A percentile compares a stretch with the other conserved stretches of the same genome.
Evolutionary conservation across 2,888 invertebrate species (phyloP).

Genomic region (Conistra vaccinii): DNA sequence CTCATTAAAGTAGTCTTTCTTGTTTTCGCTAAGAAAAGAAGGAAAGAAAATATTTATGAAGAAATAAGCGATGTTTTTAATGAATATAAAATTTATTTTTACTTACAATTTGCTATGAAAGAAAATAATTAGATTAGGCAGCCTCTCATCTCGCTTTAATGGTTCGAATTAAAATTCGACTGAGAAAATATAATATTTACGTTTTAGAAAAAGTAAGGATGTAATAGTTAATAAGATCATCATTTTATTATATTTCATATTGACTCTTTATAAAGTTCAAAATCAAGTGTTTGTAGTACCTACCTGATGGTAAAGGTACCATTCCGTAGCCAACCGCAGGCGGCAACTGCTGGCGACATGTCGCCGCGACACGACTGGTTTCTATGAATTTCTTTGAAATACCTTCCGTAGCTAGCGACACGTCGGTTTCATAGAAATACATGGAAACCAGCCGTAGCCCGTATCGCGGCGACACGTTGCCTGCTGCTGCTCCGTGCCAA

Average conservation of each 20-base stretch:
- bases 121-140: neutral
- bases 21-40: neutral
- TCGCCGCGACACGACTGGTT: too few relatives aligned
- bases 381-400: too few relatives aligned
- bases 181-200: neutral
- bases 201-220: neutral
- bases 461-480: too few relatives aligned
- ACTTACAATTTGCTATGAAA: neutral
- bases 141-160: neutral
- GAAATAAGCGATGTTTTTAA: neutral
- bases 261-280: neutral
- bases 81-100: conserved; percentile 4
- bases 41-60: neutral
- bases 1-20: neutral
- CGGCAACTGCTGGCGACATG: too few relatives aligned
- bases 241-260: neutral
- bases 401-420: too few relatives aligned
- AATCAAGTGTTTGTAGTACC: too few relatives aligned
- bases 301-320: neutral
- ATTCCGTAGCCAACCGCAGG: too few relatives aligned
- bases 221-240: neutral
- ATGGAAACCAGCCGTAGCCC: too few relatives aligned
- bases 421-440: too few relatives aligned
- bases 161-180: neutral
- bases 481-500: too few relatives aligned